A percentile compares a stretch with the other conserved stretches of the same genome.
Conservation (phyloP, 2,888 invertebrate species). For the Caenorhabditis wallacei region DNA sequence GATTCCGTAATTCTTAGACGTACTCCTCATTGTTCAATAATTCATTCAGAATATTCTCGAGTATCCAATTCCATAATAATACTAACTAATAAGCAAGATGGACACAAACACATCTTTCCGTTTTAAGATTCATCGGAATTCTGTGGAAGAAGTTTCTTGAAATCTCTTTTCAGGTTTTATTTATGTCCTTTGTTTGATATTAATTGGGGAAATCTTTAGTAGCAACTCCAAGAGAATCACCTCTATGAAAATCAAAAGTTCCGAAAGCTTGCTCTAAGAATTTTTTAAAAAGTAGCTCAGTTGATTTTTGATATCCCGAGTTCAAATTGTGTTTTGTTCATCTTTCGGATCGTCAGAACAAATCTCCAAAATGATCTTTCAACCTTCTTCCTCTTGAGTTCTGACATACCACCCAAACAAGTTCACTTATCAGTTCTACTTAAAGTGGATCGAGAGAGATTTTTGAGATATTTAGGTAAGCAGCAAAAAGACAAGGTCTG, state of each 20-base stretch:
- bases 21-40: constrained; percentile 12
- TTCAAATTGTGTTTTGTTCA: constrained; percentile 8
- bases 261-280: too few relatives aligned
- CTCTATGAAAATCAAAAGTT: too few relatives aligned
- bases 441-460: constrained; percentile 18
- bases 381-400: constrained; percentile 27
- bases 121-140: not conserved
- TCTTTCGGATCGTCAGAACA: not conserved
- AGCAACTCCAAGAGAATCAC: too few relatives aligned
- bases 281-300: not conserved
- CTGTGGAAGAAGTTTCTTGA: too few relatives aligned
- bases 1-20: not conserved
- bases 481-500: constrained; percentile 47
- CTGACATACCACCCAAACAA: constrained; percentile 36
- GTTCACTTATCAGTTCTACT: constrained; percentile 29
- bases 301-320: not conserved
- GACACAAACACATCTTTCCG: not conserved
- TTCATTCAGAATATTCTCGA: constrained; percentile 28
- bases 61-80: constrained; percentile 17
- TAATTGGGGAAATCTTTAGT: too few relatives aligned
- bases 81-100: constrained; percentile 21
- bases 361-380: constrained; percentile 16
- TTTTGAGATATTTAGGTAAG: constrained; percentile 47
- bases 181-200: too few relatives aligned
- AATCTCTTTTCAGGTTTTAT: too few relatives aligned